phyloP scores from a whole-genome alignment of 2,888 invertebrate genomes.

The Drymonia ruficornis region DNA sequence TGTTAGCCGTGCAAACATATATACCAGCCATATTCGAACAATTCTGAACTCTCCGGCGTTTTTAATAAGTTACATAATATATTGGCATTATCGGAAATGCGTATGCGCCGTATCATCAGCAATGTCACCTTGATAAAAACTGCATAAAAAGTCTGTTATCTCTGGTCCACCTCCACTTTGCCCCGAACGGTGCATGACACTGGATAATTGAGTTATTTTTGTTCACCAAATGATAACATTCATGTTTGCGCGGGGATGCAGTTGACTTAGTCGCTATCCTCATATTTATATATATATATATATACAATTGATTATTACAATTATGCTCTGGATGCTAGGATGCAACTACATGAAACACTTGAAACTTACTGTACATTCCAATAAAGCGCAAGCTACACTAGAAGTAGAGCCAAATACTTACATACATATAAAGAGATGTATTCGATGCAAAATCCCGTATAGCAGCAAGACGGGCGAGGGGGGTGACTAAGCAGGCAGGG shows the following conservation, averaged over 20 bases:
- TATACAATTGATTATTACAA: no score
- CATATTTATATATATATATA: no score
- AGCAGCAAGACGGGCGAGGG: conserved; percentile 26
- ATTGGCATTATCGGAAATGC: conserved; percentile 9
- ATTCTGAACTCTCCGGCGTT: neutral
- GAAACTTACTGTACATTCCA: no score
- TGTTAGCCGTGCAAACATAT: neutral
- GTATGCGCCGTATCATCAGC: conserved; percentile 33
- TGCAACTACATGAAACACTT: no score
- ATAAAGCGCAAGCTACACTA: no score
- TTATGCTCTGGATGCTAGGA: no score
- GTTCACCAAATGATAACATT: conserved; percentile 9
- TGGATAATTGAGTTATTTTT: conserved; percentile 2
- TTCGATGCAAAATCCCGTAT: conserved; percentile 42
- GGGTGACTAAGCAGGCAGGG: conserved; percentile 18
- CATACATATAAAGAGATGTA: neutral
- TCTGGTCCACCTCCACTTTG: conserved; percentile 40
- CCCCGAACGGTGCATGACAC: conserved; percentile 17
- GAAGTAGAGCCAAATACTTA: neutral
- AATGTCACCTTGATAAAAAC: conserved; percentile 67
- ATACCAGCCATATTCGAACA: neutral
- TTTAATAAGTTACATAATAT: conserved; percentile 4
- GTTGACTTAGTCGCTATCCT: neutral
- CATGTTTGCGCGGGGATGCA: conserved; percentile 2
- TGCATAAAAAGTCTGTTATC: conserved; percentile 53